Percentiles rank a stretch among this genome's conserved stretches.
Conservation (phyloP, 2,797 vertebrate genomes). For the Artibeus jamaicensis region DNA sequence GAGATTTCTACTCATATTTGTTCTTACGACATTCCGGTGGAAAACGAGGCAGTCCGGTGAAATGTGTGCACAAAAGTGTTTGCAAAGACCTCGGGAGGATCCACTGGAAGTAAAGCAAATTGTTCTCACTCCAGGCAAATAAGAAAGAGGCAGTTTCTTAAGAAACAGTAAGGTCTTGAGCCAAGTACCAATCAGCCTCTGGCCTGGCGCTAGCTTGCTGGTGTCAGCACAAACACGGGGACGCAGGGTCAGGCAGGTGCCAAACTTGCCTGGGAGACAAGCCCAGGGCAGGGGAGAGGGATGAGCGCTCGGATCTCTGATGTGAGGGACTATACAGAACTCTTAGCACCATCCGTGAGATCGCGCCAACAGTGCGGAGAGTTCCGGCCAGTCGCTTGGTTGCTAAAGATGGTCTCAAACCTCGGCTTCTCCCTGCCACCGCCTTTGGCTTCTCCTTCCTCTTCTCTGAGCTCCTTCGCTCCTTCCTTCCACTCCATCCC, state of each 20-base stretch:
- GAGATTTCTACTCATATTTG: background rate
- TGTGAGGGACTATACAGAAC: background rate
- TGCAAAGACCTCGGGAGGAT: background rate
- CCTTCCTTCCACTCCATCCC: background rate
- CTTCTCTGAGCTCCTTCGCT: fast-evolving
- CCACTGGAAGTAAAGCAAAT: background rate
- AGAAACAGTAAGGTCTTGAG: background rate
- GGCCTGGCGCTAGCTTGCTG: background rate
- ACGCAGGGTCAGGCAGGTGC: background rate
- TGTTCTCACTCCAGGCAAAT: background rate
- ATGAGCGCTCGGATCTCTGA: background rate
- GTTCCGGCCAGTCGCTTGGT: fast-evolving
- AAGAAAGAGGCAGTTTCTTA: background rate
- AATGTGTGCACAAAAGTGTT: background rate
- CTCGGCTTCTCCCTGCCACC: fast-evolving
- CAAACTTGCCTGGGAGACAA: background rate
- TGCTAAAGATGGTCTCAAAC: background rate
- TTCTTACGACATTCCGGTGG: background rate
- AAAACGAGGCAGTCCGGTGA: background rate
- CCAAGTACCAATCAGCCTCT: background rate
- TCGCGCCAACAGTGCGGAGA: fast-evolving
- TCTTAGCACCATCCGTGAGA: background rate
- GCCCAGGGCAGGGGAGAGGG: background rate
- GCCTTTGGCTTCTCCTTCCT: fast-evolving
- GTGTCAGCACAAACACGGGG: background rate